A percentile compares a stretch with the other conserved stretches of the same genome.
phyloP scores from a whole-genome alignment of 2,888 invertebrate species.

The Eueremaeus valkanovi region DNA sequence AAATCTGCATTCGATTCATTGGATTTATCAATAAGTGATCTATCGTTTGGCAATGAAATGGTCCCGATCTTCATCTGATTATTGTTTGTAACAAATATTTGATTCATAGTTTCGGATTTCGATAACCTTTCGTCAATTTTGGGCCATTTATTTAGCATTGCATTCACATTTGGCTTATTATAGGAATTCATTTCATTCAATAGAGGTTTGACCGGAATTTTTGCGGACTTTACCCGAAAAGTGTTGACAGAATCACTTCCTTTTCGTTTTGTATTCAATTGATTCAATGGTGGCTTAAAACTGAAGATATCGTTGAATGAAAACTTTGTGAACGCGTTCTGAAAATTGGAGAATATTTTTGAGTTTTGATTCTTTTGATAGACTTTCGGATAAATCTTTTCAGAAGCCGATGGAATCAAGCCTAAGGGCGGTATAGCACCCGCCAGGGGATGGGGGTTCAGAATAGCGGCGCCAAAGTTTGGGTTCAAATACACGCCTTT shows the following conservation, averaged over 20 bases:
- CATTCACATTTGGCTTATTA: background rate
- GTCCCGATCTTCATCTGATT: background rate
- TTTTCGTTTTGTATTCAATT: constrained; percentile 10
- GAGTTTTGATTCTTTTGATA: background rate
- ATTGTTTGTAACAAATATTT: background rate
- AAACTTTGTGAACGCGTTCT: background rate
- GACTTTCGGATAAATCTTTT: background rate
- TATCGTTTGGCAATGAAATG: background rate
- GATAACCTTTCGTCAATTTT: too few relatives aligned
- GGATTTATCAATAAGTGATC: background rate
- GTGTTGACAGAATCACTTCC: background rate
- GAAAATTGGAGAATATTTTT: background rate
- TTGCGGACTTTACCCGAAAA: background rate
- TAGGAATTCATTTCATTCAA: background rate
- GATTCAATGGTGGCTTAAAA: background rate
- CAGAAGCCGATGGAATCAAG: background rate
- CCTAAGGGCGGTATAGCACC: background rate
- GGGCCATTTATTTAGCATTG: too few relatives aligned
- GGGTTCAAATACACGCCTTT: constrained; percentile 12
- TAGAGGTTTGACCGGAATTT: background rate
- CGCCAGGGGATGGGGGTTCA: background rate
- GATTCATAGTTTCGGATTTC: background rate
- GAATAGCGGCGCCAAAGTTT: background rate
- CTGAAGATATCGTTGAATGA: constrained; percentile 1
- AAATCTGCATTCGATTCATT: background rate